Evolutionary conservation across 2,113 vertebrate genomes (phyloP).

Genomic region (Origma solitaria): DNA sequence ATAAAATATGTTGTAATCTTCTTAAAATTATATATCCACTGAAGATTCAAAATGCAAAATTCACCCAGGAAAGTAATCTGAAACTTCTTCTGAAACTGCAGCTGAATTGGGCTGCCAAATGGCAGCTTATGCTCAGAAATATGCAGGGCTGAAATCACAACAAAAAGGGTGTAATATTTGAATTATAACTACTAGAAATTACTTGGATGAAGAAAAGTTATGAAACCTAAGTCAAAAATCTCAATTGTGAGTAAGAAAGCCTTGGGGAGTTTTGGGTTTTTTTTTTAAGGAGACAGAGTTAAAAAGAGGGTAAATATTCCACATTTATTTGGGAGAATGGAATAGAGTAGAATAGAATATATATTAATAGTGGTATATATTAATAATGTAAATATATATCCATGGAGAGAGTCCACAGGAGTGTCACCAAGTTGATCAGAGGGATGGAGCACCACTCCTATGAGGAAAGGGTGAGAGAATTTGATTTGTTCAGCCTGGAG

Average conservation of each 20-base stretch:
- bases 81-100: not conserved
- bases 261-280: fast-evolving
- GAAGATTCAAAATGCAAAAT: not conserved
- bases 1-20: not conserved
- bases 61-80: not conserved
- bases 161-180: not conserved
- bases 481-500: not conserved
- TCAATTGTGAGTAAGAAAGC: not conserved
- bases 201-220: not conserved
- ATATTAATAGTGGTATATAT: not conserved
- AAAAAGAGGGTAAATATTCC: not conserved
- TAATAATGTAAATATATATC: not conserved
- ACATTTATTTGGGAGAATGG: not conserved
- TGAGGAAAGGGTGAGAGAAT: not conserved
- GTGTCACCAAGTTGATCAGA: not conserved
- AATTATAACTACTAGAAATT: not conserved
- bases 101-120: not conserved
- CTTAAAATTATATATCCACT: not conserved
- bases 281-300: not conserved
- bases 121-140: not conserved
- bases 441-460: not conserved
- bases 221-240: not conserved
- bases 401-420: not conserved
- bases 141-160: not conserved
- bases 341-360: too few relatives aligned